Evolutionary conservation across 2,888 invertebrate species (phyloP).

Genomic region (Podotricha telesiphe): DNA sequence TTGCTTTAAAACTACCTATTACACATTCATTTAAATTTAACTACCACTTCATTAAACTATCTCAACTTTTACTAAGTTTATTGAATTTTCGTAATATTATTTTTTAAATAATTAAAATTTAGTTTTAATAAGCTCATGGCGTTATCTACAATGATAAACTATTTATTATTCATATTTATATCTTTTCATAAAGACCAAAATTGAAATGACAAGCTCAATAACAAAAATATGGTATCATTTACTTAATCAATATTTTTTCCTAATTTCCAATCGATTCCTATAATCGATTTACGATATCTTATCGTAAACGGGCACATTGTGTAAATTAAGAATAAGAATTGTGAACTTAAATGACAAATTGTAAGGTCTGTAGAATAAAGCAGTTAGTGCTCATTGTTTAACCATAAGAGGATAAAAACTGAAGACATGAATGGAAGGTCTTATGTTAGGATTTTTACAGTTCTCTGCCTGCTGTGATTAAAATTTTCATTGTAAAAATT

Average conservation of each 20-base stretch:
- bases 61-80: neutral
- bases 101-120: neutral
- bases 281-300: neutral
- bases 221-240: neutral
- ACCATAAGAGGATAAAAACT: neutral
- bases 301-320: neutral
- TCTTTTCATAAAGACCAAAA: neutral
- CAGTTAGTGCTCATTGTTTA: neutral
- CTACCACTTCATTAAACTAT: neutral
- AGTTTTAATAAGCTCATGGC: slow-evolving; percentile 12
- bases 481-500: no score
- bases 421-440: no score
- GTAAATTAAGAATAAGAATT: neutral
- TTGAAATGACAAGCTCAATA: neutral
- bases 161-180: neutral
- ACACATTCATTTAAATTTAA: neutral
- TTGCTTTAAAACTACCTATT: neutral
- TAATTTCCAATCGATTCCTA: neutral
- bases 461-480: no score
- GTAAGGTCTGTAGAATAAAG: neutral
- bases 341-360: neutral
- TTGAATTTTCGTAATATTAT: neutral
- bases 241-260: neutral
- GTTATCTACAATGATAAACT: slow-evolving; percentile 6
- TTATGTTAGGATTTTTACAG: no score